Evolutionary conservation across 1,140 invertebrate species (phyloP).

Genomic region (Homarus americanus): DNA sequence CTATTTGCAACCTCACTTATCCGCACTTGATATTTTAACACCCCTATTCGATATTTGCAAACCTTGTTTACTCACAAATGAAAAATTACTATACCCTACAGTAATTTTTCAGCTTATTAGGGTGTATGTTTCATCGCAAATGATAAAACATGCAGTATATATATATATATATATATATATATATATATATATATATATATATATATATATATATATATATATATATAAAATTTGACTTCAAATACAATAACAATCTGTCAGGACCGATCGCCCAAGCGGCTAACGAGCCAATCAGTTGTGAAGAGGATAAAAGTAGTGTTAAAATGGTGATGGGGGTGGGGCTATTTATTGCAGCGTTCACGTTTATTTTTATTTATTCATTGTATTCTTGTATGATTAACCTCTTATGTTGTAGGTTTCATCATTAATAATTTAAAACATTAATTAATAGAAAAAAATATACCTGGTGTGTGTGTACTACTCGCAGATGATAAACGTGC

Average conservation of each 20-base stretch:
- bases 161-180: slow-evolving; percentile 13
- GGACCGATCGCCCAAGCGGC: no score
- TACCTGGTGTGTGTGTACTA: no score
- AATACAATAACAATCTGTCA: not conserved
- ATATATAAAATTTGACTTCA: not conserved
- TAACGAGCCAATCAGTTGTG: no score
- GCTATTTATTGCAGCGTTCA: not conserved
- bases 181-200: slow-evolving; percentile 13
- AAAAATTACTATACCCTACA: no score
- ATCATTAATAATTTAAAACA: no score
- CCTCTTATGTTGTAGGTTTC: not conserved
- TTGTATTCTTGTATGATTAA: no score
- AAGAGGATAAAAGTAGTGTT: not conserved
- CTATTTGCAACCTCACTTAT: not conserved
- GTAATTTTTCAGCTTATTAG: no score
- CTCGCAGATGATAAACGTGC: no score
- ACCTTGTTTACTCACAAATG: not conserved
- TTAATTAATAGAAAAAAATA: no score
- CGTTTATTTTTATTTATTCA: no score
- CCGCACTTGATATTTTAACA: not conserved
- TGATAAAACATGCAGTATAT: no score
- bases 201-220: slow-evolving; percentile 13
- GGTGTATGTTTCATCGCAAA: not conserved
- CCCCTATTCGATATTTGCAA: not conserved
- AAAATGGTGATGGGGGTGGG: not conserved